Evolutionary conservation across 2,113 vertebrate genomes (phyloP).

Genomic region (Microtus richardsoni): DNA sequence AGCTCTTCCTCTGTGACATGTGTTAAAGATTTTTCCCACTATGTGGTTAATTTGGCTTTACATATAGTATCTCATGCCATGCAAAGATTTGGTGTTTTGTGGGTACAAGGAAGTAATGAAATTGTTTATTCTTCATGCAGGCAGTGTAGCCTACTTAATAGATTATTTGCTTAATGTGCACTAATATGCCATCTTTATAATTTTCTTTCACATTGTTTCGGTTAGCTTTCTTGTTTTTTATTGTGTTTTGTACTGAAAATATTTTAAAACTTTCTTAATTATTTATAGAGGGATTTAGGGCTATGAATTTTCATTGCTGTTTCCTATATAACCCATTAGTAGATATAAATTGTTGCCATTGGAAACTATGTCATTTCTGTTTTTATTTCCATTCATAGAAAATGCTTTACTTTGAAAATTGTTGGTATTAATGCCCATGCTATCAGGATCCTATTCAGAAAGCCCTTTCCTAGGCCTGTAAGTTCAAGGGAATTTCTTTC

Average conservation of each 20-base stretch:
- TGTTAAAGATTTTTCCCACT: not conserved
- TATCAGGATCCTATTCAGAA: not conserved
- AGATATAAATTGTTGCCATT: not conserved
- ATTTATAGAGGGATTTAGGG: not conserved
- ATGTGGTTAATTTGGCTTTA: not conserved
- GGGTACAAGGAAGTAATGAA: not conserved
- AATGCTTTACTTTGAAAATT: not conserved
- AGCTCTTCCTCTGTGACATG: not conserved
- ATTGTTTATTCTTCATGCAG: not conserved
- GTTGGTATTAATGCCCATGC: not conserved
- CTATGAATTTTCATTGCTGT: not conserved
- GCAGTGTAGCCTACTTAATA: not conserved
- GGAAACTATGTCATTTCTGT: not conserved
- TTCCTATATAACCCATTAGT: not conserved
- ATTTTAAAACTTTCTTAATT: not conserved
- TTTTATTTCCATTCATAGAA: conserved; percentile 7
- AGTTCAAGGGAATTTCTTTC: not conserved
- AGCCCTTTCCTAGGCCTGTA: not conserved
- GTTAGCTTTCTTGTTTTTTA: too few species aligned
- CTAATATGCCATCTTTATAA: not conserved
- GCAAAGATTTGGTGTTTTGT: not conserved
- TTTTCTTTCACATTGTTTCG: too few species aligned
- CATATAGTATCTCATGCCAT: not conserved
- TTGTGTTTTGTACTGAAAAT: not conserved
- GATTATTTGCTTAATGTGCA: not conserved